phyloP scores from a whole-genome alignment of 2,113 vertebrate species.

The Neotoma lepida region DNA sequence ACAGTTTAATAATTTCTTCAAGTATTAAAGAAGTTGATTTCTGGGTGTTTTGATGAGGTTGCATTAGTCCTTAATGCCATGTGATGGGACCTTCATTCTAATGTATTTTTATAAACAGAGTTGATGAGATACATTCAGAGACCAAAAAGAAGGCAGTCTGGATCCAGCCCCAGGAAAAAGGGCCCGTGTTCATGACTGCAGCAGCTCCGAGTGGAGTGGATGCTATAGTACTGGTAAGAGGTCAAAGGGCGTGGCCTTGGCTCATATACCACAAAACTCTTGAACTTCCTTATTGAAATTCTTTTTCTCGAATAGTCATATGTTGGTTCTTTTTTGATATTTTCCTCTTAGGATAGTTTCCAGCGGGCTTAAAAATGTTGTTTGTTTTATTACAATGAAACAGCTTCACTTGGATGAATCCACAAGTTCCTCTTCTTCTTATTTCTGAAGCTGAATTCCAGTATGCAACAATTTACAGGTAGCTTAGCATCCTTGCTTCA shows the following conservation, averaged over 20 bases:
- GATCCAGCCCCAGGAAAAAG: background rate
- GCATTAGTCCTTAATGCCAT: background rate
- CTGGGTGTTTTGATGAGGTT: constrained; percentile 3
- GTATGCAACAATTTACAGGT: background rate
- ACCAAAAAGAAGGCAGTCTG: background rate
- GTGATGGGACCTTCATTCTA: background rate
- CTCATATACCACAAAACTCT: background rate
- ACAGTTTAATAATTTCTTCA: constrained; percentile 35
- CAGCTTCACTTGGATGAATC: background rate
- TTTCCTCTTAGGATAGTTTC: background rate
- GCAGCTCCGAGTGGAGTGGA: background rate
- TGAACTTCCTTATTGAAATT: background rate
- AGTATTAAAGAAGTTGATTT: constrained; percentile 20
- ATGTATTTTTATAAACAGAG: constrained; percentile 10
- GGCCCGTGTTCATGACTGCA: background rate
- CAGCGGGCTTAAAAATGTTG: background rate
- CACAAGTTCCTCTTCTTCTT: background rate
- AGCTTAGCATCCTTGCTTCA: background rate
- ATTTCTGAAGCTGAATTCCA: background rate
- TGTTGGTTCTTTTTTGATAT: background rate
- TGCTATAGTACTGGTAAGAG: rapidly evolving
- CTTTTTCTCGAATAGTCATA: background rate
- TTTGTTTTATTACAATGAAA: background rate
- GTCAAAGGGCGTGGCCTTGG: background rate
- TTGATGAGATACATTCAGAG: constrained; percentile 13